phyloP scores from a whole-genome alignment of 2,888 invertebrate genomes.

The Cataglyphis rosenhaueri region DNA sequence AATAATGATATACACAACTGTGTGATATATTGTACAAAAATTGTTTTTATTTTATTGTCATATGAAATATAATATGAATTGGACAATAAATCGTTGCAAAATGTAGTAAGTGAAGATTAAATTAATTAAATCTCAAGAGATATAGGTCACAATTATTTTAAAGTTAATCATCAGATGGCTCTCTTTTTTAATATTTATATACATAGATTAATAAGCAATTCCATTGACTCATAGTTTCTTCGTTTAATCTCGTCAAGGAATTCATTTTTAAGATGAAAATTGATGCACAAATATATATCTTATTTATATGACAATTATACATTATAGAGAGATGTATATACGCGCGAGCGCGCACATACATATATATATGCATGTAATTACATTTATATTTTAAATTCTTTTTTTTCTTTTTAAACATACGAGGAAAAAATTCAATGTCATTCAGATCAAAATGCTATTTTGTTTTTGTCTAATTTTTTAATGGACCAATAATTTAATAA shows the following conservation, averaged over 20 bases:
- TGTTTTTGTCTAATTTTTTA: constrained; percentile 48
- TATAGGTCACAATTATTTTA: constrained; percentile 61
- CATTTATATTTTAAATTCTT: constrained; percentile 22
- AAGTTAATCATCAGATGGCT: constrained; percentile 63
- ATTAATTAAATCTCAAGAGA: constrained; percentile 58
- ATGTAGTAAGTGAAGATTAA: constrained; percentile 63
- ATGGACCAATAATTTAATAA: constrained; percentile 68
- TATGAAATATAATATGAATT: constrained; percentile 72
- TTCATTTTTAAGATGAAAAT: constrained; percentile 56
- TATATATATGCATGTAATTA: constrained; percentile 26
- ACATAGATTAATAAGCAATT: constrained; percentile 74
- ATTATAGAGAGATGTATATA: constrained; percentile 53
- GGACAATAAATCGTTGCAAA: constrained; percentile 67
- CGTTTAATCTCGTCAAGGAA: constrained; percentile 53
- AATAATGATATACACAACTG: constrained; percentile 26
- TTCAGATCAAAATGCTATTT: constrained; percentile 52
- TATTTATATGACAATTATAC: constrained; percentile 16
- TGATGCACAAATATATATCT: constrained; percentile 59
- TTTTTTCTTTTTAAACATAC: constrained; percentile 29
- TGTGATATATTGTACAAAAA: constrained; percentile 69
- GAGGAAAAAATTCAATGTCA: constrained; percentile 35
- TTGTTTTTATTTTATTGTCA: constrained; percentile 74
- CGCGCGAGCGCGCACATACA: constrained; percentile 57
- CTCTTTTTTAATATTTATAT: constrained; percentile 58
- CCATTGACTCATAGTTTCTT: constrained; percentile 58